Percentiles rank a stretch among this genome's conserved stretches.
These are phyloP conservation scores for Protonibea diacanthus DNA, from an alignment of 2,797 vertebrate species.

Conservation along the genomic window DNA sequence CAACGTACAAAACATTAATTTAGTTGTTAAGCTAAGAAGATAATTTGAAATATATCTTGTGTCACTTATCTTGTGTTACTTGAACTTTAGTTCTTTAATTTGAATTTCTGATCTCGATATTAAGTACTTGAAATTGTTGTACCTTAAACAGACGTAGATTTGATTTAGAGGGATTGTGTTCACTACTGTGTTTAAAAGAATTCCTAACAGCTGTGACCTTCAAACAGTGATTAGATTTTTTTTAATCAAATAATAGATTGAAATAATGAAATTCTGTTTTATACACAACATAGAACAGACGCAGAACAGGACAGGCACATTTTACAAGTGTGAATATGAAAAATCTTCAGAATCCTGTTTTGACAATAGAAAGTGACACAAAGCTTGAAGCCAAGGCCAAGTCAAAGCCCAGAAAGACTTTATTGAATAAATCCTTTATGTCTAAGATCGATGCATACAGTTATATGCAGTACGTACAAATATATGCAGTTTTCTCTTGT, in stretches of 20 bases:
- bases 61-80: background rate
- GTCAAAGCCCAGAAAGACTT: background rate
- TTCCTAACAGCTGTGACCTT: conserved; percentile 1
- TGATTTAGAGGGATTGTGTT: background rate
- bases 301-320: background rate
- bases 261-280: background rate
- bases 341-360: background rate
- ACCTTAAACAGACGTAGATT: background rate
- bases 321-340: background rate
- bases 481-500: conserved; percentile 16
- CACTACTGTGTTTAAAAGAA: background rate
- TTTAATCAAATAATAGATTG: background rate
- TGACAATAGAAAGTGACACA: background rate
- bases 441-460: background rate
- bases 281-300: background rate
- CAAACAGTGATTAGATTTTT: background rate
- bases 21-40: background rate
- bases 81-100: background rate
- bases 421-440: background rate
- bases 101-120: background rate
- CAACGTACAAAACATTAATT: background rate
- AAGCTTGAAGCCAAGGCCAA: background rate
- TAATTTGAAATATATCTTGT: background rate
- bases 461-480: too few species aligned
- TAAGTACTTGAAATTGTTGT: background rate